phyloP scores from a whole-genome alignment of 2,888 invertebrate genomes.

The Deilephila porcellus region DNA sequence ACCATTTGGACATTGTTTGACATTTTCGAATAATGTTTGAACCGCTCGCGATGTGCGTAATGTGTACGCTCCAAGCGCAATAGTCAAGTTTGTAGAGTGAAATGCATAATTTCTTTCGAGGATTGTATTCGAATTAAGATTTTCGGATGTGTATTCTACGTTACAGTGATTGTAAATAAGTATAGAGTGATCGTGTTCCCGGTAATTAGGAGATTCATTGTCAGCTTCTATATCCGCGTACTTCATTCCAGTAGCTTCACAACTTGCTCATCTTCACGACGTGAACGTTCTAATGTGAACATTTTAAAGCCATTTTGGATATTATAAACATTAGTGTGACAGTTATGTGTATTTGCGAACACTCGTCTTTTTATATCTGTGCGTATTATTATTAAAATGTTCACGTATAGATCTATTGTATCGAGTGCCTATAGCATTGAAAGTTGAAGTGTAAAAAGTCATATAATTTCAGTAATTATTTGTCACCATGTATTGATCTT shows the following conservation, averaged over 20 bases:
- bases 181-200: conserved; percentile 77
- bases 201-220: conserved; percentile 71
- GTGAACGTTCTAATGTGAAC: conserved; percentile 78
- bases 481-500: conserved; percentile 85
- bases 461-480: conserved; percentile 82
- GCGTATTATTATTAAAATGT: conserved; percentile 80
- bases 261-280: conserved; percentile 68
- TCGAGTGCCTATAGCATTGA: conserved; percentile 85
- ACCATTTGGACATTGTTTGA: conserved; percentile 73
- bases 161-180: conserved; percentile 76
- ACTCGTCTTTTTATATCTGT: conserved; percentile 79
- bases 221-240: conserved; percentile 70
- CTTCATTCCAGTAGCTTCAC: conserved; percentile 78
- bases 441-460: conserved; percentile 83
- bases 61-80: conserved; percentile 28
- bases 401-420: conserved; percentile 83
- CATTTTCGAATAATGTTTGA: conserved; percentile 36
- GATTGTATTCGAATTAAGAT: conserved; percentile 42
- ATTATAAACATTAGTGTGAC: conserved; percentile 75
- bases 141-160: conserved; percentile 68
- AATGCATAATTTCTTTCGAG: conserved; percentile 27
- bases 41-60: conserved; percentile 43
- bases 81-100: conserved; percentile 15
- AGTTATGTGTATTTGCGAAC: conserved; percentile 75
- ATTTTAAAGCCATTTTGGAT: conserved; percentile 77